A percentile compares a stretch with the other conserved stretches of the same genome.
Evolutionary conservation across 2,113 vertebrate species (phyloP).

Genomic region (Blennius ocellaris): DNA sequence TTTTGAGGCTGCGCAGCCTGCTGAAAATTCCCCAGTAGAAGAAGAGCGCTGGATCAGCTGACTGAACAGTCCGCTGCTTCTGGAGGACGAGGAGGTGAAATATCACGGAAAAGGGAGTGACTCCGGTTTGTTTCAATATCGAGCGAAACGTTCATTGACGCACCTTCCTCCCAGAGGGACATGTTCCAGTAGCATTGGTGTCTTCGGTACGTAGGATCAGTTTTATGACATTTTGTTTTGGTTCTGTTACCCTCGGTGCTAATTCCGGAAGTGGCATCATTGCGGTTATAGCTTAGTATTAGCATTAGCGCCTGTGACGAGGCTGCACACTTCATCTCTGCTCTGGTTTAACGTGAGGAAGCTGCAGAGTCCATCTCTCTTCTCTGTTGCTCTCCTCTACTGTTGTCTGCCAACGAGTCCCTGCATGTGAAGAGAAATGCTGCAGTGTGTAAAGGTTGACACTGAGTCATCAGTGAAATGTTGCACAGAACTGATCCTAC

Average conservation of each 20-base stretch:
- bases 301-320: conserved; percentile 1
- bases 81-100: conserved; percentile 53
- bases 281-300: conserved; percentile 44
- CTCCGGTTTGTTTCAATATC: neutral
- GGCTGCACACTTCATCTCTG: conserved; percentile 11
- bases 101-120: conserved; percentile 5
- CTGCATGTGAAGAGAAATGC: too few relatives aligned
- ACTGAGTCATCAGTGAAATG: too few relatives aligned
- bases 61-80: conserved; percentile 25
- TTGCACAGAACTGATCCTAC: too few relatives aligned
- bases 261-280: conserved; percentile 58
- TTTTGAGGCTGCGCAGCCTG: too few relatives aligned
- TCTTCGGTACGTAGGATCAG: conserved; percentile 48
- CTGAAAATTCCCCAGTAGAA: too few relatives aligned
- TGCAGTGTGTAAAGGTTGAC: too few relatives aligned
- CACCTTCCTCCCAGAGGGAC: neutral
- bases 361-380: too few relatives aligned
- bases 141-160: neutral
- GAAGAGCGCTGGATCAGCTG: conserved; percentile 63
- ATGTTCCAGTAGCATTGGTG: conserved; percentile 58
- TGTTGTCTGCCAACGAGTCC: too few relatives aligned
- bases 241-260: conserved; percentile 28
- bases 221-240: conserved; percentile 8
- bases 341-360: neutral
- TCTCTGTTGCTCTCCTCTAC: too few relatives aligned